These are phyloP conservation scores for Nezara viridula DNA, from an alignment of 2,888 invertebrate species.

Conservation along the genomic window DNA sequence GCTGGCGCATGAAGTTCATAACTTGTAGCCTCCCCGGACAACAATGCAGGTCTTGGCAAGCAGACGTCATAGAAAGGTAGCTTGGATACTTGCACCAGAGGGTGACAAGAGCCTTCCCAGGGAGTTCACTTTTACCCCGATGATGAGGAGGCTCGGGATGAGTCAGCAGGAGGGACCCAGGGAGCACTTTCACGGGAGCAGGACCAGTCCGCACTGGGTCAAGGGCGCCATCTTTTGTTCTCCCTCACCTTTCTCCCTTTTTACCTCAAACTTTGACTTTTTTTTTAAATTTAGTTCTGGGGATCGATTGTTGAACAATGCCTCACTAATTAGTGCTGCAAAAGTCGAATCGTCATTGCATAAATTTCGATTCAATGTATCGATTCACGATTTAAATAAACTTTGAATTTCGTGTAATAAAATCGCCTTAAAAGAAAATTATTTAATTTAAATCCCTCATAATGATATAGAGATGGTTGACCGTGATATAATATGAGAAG, in stretches of 20 bases:
- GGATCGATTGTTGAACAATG: background rate
- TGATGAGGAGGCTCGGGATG: slow-evolving; percentile 14
- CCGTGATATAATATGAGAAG: too few species aligned
- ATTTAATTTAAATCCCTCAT: too few species aligned
- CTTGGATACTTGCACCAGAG: background rate
- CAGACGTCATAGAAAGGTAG: background rate
- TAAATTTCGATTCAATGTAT: background rate
- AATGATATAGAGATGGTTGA: too few species aligned
- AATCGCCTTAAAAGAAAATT: background rate
- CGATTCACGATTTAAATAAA: background rate
- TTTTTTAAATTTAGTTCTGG: background rate
- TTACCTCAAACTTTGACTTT: background rate
- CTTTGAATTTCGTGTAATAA: background rate
- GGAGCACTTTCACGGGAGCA: slow-evolving; percentile 29
- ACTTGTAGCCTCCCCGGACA: background rate
- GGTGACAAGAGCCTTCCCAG: background rate
- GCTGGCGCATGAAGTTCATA: background rate
- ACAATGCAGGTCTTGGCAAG: background rate
- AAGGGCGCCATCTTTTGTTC: slow-evolving; percentile 1
- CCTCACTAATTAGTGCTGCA: background rate
- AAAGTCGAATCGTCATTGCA: background rate
- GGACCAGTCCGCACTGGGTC: slow-evolving; percentile 29
- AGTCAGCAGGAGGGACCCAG: background rate
- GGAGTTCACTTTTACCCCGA: background rate
- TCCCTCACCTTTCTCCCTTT: background rate